phyloP scores from a whole-genome alignment of 2,888 invertebrate species.

The Liodrosophila aerea region DNA sequence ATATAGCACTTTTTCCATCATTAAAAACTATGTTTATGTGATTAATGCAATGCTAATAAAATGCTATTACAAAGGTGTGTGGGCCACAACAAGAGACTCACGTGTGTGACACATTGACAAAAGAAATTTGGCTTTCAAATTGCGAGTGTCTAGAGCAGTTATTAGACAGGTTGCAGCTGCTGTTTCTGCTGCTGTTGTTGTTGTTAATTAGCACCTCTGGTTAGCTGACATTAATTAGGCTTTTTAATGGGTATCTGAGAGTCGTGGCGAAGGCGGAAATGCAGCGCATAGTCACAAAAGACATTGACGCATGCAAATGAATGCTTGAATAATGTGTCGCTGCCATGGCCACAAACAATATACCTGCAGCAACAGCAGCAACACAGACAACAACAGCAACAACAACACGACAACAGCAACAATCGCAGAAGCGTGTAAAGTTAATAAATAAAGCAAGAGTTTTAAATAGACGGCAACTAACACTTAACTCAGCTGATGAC shows the following conservation, averaged over 20 bases:
- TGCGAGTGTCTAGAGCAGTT: too few relatives aligned
- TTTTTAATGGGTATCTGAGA: slow-evolving; percentile 31
- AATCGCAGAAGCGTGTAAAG: slow-evolving; percentile 32
- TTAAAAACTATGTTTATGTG: slow-evolving; percentile 65
- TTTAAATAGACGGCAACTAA: slow-evolving; percentile 56
- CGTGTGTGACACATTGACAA: slow-evolving; percentile 51
- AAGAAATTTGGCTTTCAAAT: slow-evolving; percentile 13
- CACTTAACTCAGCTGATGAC: slow-evolving; percentile 54
- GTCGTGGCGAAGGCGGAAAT: slow-evolving; percentile 61
- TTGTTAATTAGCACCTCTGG: slow-evolving; percentile 63
- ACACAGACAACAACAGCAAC: slow-evolving; percentile 1
- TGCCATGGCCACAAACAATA: slow-evolving; percentile 46
- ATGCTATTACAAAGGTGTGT: slow-evolving; percentile 50
- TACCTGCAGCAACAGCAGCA: slow-evolving; percentile 12
- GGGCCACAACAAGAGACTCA: slow-evolving; percentile 18
- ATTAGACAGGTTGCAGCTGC: too few relatives aligned
- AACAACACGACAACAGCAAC: slow-evolving; percentile 3
- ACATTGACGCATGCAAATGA: slow-evolving; percentile 69
- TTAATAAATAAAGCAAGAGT: slow-evolving; percentile 61
- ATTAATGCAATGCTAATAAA: slow-evolving; percentile 59
- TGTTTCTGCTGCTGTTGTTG: slow-evolving; percentile 36
- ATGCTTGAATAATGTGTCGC: slow-evolving; percentile 37
- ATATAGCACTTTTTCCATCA: slow-evolving; percentile 68
- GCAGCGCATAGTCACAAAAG: slow-evolving; percentile 60
- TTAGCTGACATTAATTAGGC: slow-evolving; percentile 50